Conservation (phyloP, 2,888 invertebrate species). For the Aporophyla nigra region DNA sequence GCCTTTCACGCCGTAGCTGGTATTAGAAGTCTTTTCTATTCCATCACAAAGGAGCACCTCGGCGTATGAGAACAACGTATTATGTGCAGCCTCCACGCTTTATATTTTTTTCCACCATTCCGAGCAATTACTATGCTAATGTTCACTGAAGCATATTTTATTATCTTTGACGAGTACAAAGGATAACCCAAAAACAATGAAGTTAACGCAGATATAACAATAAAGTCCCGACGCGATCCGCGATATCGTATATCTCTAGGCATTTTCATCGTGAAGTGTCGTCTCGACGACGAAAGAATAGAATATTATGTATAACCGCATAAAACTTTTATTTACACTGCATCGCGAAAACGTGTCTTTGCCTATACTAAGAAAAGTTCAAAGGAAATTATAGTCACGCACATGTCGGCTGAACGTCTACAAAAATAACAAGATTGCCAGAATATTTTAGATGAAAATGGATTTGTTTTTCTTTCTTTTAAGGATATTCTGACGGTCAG, state of each 20-base stretch:
- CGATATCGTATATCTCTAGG: conserved; percentile 69
- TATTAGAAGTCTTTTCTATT: conserved; percentile 56
- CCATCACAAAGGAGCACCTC: conserved; percentile 49
- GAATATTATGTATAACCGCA: conserved; percentile 47
- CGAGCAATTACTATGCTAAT: conserved; percentile 55
- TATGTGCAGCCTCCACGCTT: conserved; percentile 29
- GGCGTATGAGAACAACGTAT: conserved; percentile 31
- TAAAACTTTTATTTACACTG: conserved; percentile 41
- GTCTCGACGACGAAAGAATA: conserved; percentile 68
- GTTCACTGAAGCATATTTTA: conserved; percentile 59
- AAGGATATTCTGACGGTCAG: conserved; percentile 49
- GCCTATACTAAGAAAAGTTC: conserved; percentile 29
- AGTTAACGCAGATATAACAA: conserved; percentile 65
- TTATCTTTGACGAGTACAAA: conserved; percentile 64
- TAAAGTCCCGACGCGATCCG: conserved; percentile 66
- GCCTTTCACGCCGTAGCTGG: conserved; percentile 35
- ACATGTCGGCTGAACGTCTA: conserved; percentile 50
- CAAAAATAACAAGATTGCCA: conserved; percentile 44
- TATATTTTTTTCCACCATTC: conserved; percentile 51
- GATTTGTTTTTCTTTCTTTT: conserved; percentile 53
- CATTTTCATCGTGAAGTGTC: conserved; percentile 66
- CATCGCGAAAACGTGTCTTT: conserved; percentile 29
- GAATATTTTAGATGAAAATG: conserved; percentile 36
- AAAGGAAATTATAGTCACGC: conserved; percentile 65
- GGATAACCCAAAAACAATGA: conserved; percentile 62